Conservation (phyloP, 2,888 invertebrate genomes). For the Dasysyrphus albostriatus region DNA sequence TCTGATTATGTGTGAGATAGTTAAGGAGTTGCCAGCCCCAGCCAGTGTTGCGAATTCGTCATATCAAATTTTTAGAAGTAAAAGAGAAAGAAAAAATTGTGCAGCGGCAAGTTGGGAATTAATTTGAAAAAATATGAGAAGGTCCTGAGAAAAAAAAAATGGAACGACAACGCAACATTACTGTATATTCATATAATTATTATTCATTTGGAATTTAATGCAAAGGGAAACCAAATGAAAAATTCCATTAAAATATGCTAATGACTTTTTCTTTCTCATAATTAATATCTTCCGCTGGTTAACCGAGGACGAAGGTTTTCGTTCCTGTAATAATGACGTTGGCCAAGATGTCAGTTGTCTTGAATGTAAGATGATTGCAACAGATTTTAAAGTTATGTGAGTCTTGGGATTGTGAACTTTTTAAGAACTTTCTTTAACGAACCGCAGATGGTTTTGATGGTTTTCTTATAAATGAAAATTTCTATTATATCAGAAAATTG, state of each 20-base stretch:
- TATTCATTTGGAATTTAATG: slow-evolving; percentile 50
- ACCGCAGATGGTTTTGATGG: neutral
- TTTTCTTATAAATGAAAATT: neutral
- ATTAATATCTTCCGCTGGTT: slow-evolving; percentile 68
- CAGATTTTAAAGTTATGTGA: slow-evolving; percentile 8
- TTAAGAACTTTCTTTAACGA: neutral
- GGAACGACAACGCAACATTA: neutral
- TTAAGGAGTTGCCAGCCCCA: slow-evolving; percentile 4
- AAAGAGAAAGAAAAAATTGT: slow-evolving; percentile 2
- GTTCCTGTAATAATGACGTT: slow-evolving; percentile 36
- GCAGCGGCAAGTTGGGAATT: neutral
- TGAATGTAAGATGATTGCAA: slow-evolving; percentile 39
- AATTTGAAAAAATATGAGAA: slow-evolving; percentile 42
- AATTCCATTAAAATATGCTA: slow-evolving; percentile 71
- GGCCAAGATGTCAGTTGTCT: slow-evolving; percentile 14
- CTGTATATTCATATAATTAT: slow-evolving; percentile 13
- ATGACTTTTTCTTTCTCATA: slow-evolving; percentile 53
- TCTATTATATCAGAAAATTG: neutral
- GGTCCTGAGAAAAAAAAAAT: neutral
- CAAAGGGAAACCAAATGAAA: slow-evolving; percentile 43
- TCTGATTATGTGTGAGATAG: slow-evolving; percentile 40
- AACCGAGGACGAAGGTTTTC: slow-evolving; percentile 21
- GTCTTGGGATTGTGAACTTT: slow-evolving; percentile 7
- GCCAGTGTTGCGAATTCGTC: slow-evolving; percentile 27
- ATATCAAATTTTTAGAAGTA: slow-evolving; percentile 2